Evolutionary conservation across 1,140 invertebrate genomes (phyloP), one percentile per base, ranked within the genome.

Genomic region (Bombus terrestris): DNA sequence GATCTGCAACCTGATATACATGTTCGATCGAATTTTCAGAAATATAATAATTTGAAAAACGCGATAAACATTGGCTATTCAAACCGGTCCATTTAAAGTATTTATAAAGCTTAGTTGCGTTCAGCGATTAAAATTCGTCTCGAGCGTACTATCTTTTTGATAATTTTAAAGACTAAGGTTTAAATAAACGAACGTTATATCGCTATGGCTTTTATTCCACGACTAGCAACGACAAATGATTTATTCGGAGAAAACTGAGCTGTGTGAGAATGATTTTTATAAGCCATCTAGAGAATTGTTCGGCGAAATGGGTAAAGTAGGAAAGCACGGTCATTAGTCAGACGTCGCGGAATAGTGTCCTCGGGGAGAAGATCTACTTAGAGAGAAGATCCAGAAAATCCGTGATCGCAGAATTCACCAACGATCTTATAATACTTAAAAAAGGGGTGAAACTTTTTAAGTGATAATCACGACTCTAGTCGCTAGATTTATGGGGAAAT

Each of bases 241-340:
- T 64, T 22, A 64, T 64, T 25, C n/a, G 37, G 6, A 9, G 28
- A n/a, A 41, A 39, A 41, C 37, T n/a, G 15, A 41, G 28, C 12
- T 9, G 8, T 5, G 37, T 8, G 37, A 18, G 41, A 47, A 62
- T 62, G 81, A 62, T 74, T 82, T 74, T 75, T 82, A 74, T 47
- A 66, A 62, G 18, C 15, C 10, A 47, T 74, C 39, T 47, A 47
- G 71, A 74, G 22, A 73, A 32, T 41, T 43, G 47, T 62, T 62
- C 53, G 28, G 53, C 9, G 71, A 72, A 82, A 47, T 37, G 57
- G 32, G 15, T 43, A 28, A 72, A 85, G 68, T 69, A 79, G 75
- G 72, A 62, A 62, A 62, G 80, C 28, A 15, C 39, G 39, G 39
- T 74, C 80, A 74, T 82, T 82, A 72, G 53, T 82, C 71, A 74